These are phyloP conservation scores for Drosophila helvetica DNA, from an alignment of 2,888 invertebrate species.

Conservation along the genomic window DNA sequence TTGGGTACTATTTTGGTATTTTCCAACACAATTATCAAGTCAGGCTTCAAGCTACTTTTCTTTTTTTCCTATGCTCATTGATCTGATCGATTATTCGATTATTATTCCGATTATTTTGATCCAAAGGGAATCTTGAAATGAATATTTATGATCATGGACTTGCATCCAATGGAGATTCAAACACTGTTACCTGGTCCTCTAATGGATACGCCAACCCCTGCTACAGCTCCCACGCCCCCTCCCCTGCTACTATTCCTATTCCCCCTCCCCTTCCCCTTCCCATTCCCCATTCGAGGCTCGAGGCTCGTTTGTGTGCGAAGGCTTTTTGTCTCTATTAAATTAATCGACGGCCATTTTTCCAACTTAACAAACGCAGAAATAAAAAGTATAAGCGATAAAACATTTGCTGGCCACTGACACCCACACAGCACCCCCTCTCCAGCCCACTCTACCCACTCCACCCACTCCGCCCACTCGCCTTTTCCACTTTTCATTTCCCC, in stretches of 20 bases:
- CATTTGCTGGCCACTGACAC: conserved; percentile 64
- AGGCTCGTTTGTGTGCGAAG: conserved; percentile 59
- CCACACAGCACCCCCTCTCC: conserved; percentile 30
- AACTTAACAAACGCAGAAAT: conserved; percentile 78
- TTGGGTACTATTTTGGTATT: not conserved
- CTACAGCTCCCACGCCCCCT: too few relatives aligned
- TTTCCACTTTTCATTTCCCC: conserved; percentile 64
- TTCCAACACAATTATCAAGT: too few relatives aligned
- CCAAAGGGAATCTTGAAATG: too few relatives aligned
- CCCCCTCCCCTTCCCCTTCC: not conserved
- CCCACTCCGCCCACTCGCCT: conserved; percentile 25
- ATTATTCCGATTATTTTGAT: too few relatives aligned
- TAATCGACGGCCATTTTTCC: conserved; percentile 82
- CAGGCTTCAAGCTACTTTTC: too few relatives aligned
- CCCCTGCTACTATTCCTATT: not conserved
- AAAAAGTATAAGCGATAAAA: conserved; percentile 76
- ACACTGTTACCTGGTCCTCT: too few relatives aligned
- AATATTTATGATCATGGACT: too few relatives aligned
- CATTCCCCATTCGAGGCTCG: not conserved
- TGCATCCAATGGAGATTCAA: too few relatives aligned
- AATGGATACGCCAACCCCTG: too few relatives aligned
- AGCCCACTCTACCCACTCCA: conserved; percentile 38
- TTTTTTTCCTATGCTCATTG: too few relatives aligned
- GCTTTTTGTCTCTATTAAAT: conserved; percentile 82
- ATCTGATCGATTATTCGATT: too few relatives aligned